A percentile compares a stretch with the other conserved stretches of the same genome.
These are phyloP conservation scores for Sternarchorhynchus goeldii DNA, from an alignment of 2,797 vertebrate genomes.

Conservation along the genomic window DNA sequence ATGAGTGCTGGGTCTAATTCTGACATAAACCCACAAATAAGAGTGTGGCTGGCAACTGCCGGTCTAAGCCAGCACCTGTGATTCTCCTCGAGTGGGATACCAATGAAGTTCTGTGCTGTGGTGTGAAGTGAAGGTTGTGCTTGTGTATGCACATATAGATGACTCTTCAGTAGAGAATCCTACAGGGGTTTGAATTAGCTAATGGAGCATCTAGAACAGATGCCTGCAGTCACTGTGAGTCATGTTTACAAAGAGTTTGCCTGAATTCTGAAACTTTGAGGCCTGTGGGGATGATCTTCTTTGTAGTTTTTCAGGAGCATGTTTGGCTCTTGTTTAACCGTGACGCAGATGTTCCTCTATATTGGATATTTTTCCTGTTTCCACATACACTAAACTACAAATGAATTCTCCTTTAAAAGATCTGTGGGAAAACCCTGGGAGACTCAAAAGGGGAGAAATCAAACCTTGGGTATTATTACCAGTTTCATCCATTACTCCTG, in stretches of 20 bases:
- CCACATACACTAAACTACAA: background rate
- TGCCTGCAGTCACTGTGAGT: too few relatives aligned
- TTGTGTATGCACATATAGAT: too few relatives aligned
- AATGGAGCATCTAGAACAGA: too few relatives aligned
- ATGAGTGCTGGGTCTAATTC: constrained; percentile 19
- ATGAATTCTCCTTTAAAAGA: constrained; percentile 1
- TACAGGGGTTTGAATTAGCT: too few relatives aligned
- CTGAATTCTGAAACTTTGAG: too few relatives aligned
- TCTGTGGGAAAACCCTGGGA: background rate
- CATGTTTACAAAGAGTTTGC: too few relatives aligned
- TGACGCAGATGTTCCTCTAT: background rate
- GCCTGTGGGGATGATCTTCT: background rate
- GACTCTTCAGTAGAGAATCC: too few relatives aligned
- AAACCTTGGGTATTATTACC: constrained; percentile 7
- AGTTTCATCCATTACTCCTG: constrained; percentile 26
- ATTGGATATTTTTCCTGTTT: background rate
- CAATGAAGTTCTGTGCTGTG: too few relatives aligned
- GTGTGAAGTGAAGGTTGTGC: too few relatives aligned
- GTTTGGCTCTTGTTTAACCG: background rate
- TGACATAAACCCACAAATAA: background rate
- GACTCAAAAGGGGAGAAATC: background rate
- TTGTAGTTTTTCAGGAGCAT: background rate
- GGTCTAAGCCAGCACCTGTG: too few relatives aligned
- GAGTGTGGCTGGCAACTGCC: background rate
- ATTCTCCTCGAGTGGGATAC: too few relatives aligned